These are phyloP conservation scores for Anableps anableps DNA, from an alignment of 2,797 vertebrate genomes.

Conservation along the genomic window DNA sequence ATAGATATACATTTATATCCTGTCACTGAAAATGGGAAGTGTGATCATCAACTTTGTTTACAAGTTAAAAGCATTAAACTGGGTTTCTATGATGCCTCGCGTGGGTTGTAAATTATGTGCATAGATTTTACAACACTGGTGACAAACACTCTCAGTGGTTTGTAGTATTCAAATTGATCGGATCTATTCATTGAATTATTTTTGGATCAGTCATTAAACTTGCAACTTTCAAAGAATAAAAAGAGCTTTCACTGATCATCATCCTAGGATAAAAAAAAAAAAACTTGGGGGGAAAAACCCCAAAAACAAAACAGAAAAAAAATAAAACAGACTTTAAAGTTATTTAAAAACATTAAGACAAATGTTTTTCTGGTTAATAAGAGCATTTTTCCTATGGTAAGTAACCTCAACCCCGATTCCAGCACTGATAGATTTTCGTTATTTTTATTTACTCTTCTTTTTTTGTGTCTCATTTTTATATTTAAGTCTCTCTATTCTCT, in stretches of 20 bases:
- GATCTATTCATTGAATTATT: background rate
- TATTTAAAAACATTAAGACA: background rate
- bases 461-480: background rate
- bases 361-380: too few species aligned
- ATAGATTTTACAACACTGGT: background rate
- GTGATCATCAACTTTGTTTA: background rate
- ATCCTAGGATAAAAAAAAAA: background rate
- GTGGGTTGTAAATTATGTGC: background rate
- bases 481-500: background rate
- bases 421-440: background rate
- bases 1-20: background rate
- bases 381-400: background rate
- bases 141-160: background rate
- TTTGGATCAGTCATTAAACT: background rate
- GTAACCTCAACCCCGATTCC: background rate
- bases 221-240: background rate
- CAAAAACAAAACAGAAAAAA: background rate
- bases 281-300: too few species aligned
- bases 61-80: background rate
- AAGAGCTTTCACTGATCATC: background rate
- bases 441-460: background rate
- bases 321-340: background rate
- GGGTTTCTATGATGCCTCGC: background rate
- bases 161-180: background rate
- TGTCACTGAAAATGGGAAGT: conserved; percentile 13